These are phyloP conservation scores for Acipenser transmontanus DNA, from an alignment of 2,797 vertebrate genomes.

Conservation along the genomic window DNA sequence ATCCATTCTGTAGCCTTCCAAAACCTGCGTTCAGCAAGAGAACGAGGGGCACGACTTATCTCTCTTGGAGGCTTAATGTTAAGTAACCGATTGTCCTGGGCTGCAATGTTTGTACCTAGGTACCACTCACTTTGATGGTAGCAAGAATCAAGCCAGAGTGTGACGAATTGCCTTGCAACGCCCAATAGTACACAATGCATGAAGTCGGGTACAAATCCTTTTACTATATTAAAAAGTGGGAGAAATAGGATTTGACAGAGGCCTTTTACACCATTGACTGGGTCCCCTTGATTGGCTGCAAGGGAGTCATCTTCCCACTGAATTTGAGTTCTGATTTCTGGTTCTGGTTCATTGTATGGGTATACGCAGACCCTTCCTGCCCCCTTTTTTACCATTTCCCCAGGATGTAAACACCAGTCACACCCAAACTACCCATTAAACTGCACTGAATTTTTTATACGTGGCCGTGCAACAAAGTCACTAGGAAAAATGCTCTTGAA, in stretches of 20 bases:
- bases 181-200: slow-evolving; percentile 26
- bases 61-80: slow-evolving; percentile 16
- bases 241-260: slow-evolving; percentile 17
- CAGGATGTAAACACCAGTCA: slow-evolving; percentile 14
- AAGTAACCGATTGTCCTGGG: slow-evolving; percentile 15
- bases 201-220: slow-evolving; percentile 30
- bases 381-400: slow-evolving; percentile 11
- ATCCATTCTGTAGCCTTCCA: slow-evolving; percentile 24
- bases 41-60: slow-evolving; percentile 6
- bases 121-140: slow-evolving; percentile 19
- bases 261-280: not conserved
- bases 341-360: too few species aligned
- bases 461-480: slow-evolving; percentile 13
- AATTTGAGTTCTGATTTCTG: too few species aligned
- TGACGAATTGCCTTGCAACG: slow-evolving; percentile 27
- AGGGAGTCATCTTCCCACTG: too few species aligned
- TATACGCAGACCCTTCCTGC: too few species aligned
- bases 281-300: too few species aligned
- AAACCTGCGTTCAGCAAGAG: not conserved
- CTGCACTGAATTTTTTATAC: slow-evolving; percentile 9
- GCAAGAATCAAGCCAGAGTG: slow-evolving; percentile 21
- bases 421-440: slow-evolving; percentile 17
- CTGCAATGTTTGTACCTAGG: slow-evolving; percentile 16
- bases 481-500: slow-evolving; percentile 10
- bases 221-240: slow-evolving; percentile 30